phyloP scores from a whole-genome alignment of 2,888 invertebrate genomes.

The Eupithecia abbreviata region DNA sequence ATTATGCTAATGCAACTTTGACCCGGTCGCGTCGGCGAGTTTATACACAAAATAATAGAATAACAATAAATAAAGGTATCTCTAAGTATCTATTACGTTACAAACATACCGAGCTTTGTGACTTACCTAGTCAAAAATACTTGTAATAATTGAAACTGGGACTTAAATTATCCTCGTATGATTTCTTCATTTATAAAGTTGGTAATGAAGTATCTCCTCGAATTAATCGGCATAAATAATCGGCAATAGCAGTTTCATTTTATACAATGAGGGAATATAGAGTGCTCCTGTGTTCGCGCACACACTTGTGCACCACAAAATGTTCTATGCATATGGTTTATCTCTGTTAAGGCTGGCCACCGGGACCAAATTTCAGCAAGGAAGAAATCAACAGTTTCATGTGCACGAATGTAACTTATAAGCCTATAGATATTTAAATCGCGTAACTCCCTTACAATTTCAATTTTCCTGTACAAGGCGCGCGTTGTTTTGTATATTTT shows the following conservation, averaged over 20 bases:
- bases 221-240: background rate
- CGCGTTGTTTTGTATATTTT: conserved; percentile 71
- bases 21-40: background rate
- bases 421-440: conserved; percentile 41
- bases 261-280: background rate
- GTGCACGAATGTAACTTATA: background rate
- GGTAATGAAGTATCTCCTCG: background rate
- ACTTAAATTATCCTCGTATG: background rate
- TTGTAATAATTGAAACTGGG: background rate
- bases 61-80: background rate
- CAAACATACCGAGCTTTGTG: background rate
- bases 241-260: background rate
- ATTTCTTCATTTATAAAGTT: background rate
- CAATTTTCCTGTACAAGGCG: conserved; percentile 51
- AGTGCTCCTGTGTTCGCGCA: background rate
- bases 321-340: too few relatives aligned
- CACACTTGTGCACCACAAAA: background rate
- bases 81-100: background rate
- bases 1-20: background rate
- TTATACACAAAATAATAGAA: background rate
- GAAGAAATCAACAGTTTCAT: background rate
- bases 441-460: conserved; percentile 54
- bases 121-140: background rate
- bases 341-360: background rate
- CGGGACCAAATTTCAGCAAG: too few relatives aligned